Conservation (phyloP, 2,888 invertebrate genomes). For the Plutella xylostella region DNA sequence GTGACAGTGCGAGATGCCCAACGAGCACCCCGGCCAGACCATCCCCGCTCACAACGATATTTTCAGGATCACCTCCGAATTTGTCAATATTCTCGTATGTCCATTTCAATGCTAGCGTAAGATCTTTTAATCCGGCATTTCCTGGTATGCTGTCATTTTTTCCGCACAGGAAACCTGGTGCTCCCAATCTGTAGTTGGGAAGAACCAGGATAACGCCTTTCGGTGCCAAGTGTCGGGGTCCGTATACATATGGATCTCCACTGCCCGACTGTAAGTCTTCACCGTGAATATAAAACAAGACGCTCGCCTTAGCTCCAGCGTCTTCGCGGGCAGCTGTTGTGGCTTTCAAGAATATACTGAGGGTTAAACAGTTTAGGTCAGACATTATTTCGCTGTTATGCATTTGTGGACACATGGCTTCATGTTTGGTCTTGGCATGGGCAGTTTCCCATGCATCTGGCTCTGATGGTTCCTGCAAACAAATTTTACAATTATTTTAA, state of each 20-base stretch:
- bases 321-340: constrained; percentile 24
- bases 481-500: neutral
- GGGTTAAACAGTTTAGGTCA: constrained; percentile 39
- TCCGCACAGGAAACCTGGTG: constrained; percentile 49
- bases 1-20: constrained; percentile 39
- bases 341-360: constrained; percentile 53
- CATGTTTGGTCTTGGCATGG: constrained; percentile 27
- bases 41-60: constrained; percentile 46
- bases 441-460: constrained; percentile 23
- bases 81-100: constrained; percentile 33
- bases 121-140: constrained; percentile 50
- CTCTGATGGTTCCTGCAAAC: constrained; percentile 32
- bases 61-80: constrained; percentile 46
- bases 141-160: constrained; percentile 41
- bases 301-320: constrained; percentile 24
- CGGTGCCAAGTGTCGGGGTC: constrained; percentile 40
- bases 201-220: constrained; percentile 39
- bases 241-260: constrained; percentile 40
- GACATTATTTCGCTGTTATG: constrained; percentile 19
- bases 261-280: constrained; percentile 39
- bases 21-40: constrained; percentile 41
- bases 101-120: constrained; percentile 47
- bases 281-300: constrained; percentile 52
- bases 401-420: constrained; percentile 39
- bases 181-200: constrained; percentile 51